A percentile compares a stretch with the other conserved stretches of the same genome.
phyloP scores from a whole-genome alignment of 2,113 vertebrate genomes.

The Empidonax alnorum region DNA sequence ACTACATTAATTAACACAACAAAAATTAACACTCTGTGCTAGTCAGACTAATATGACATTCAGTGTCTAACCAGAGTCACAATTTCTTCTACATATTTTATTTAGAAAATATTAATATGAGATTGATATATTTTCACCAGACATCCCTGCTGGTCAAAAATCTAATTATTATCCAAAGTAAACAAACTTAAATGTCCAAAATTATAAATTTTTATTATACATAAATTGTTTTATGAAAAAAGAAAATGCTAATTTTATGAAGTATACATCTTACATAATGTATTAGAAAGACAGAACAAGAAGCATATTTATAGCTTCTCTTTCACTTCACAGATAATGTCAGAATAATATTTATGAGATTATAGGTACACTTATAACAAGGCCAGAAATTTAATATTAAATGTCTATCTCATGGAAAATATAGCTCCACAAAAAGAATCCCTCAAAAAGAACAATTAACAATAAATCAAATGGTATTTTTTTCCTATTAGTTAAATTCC shows the following conservation, averaged over 20 bases:
- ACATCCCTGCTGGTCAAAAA: background rate
- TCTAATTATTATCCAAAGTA: background rate
- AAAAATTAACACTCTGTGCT: background rate
- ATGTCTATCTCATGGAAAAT: background rate
- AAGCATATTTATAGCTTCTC: background rate
- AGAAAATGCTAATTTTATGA: background rate
- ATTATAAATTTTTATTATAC: background rate
- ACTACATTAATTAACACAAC: background rate
- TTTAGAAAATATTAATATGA: background rate
- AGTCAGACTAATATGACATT: background rate
- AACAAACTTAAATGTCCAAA: background rate
- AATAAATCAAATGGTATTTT: background rate
- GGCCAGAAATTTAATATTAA: background rate
- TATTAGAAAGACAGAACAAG: background rate
- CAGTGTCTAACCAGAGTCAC: background rate
- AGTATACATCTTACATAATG: background rate
- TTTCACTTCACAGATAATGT: background rate
- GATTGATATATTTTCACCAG: background rate
- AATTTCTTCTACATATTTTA: background rate
- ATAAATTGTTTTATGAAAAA: background rate
- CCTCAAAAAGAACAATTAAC: background rate
- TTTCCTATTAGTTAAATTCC: background rate
- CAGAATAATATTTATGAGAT: conserved; percentile 15
- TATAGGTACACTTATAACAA: background rate
- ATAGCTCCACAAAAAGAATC: background rate